Percentiles rank a stretch among this genome's conserved stretches.
phyloP scores from a whole-genome alignment of 2,888 invertebrate species.

The Cantharis flavilabris region DNA sequence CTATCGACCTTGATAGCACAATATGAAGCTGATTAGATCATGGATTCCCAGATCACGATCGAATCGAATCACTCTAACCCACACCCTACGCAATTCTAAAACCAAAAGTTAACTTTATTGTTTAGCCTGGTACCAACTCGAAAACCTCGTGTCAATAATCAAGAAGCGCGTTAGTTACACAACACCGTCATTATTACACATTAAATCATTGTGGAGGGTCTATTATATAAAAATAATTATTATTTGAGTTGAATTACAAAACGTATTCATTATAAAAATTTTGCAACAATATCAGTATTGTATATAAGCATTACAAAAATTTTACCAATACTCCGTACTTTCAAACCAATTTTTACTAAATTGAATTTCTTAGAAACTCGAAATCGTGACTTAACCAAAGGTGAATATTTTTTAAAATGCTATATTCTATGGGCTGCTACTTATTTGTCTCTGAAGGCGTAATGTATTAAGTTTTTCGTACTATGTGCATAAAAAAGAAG shows the following conservation, averaged over 20 bases:
- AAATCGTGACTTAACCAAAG: constrained; percentile 1
- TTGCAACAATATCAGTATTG: neutral
- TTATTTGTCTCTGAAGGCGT: constrained; percentile 6
- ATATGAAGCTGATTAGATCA: constrained; percentile 40
- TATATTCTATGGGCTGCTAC: constrained; percentile 1
- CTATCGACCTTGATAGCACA: constrained; percentile 40
- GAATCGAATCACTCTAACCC: constrained; percentile 28
- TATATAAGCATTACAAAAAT: neutral
- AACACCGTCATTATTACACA: neutral
- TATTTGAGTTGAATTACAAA: neutral
- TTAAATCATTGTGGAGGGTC: neutral
- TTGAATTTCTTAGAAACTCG: neutral
- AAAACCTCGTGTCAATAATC: constrained; percentile 15
- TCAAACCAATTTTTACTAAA: neutral
- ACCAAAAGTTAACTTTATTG: neutral
- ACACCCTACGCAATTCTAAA: constrained; percentile 23
- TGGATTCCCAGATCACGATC: constrained; percentile 38
- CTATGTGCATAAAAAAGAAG: constrained; percentile 19
- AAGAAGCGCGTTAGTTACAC: constrained; percentile 1
- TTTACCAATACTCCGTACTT: neutral
- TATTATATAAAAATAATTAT: neutral
- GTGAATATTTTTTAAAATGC: constrained; percentile 4
- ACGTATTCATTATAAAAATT: neutral
- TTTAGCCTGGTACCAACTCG: constrained; percentile 3
- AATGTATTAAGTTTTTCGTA: constrained; percentile 1